These are phyloP conservation scores for Leptinotarsa tumamoca DNA, from an alignment of 2,888 invertebrate genomes.

Conservation along the genomic window DNA sequence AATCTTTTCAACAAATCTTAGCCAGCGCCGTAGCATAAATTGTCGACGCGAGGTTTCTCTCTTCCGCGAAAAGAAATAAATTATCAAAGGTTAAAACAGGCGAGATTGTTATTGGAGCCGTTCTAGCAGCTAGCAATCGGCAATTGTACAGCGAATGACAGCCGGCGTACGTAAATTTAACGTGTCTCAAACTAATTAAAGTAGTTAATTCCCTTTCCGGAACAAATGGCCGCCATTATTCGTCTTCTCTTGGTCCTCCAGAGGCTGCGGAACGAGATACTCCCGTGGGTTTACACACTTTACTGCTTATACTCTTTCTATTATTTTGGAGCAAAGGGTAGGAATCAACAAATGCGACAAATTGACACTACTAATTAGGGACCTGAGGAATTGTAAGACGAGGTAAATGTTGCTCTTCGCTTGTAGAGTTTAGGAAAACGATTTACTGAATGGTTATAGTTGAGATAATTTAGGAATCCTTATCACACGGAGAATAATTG, in stretches of 20 bases:
- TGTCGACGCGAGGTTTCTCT: conserved; percentile 49
- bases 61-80: conserved; percentile 56
- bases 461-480: too few species aligned
- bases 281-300: conserved; percentile 49
- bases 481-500: too few species aligned
- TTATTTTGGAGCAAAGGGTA: conserved; percentile 36
- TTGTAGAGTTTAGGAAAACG: background rate
- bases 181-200: conserved; percentile 68
- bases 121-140: conserved; percentile 59
- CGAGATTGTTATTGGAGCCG: conserved; percentile 61
- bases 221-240: conserved; percentile 66
- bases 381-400: background rate
- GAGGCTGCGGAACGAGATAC: conserved; percentile 52
- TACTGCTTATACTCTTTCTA: conserved; percentile 43
- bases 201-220: conserved; percentile 67
- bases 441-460: background rate
- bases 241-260: conserved; percentile 59
- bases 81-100: conserved; percentile 59
- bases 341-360: conserved; percentile 36
- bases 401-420: background rate
- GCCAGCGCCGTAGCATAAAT: conserved; percentile 42
- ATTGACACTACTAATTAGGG: conserved; percentile 28
- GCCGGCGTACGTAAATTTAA: conserved; percentile 66
- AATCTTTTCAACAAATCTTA: conserved; percentile 16
- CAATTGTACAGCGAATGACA: conserved; percentile 61